A percentile compares a stretch with the other conserved stretches of the same genome.
Conservation (phyloP, 1,140 invertebrate genomes). For the Eueides isabella region DNA sequence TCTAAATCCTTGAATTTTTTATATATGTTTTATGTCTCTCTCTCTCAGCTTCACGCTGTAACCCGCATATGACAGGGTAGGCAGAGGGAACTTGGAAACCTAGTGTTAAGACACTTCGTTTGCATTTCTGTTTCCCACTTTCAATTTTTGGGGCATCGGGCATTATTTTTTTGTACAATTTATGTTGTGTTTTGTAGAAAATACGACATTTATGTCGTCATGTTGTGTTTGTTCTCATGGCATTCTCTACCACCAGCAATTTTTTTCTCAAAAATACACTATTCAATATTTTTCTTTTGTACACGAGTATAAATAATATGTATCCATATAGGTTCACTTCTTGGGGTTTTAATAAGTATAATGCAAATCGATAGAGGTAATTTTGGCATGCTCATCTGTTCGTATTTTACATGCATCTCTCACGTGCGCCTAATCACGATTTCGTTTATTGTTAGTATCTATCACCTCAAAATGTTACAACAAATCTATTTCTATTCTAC, state of each 20-base stretch:
- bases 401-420: constrained; percentile 43
- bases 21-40: too few relatives aligned
- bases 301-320: background rate
- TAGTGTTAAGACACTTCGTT: too few relatives aligned
- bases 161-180: too few relatives aligned
- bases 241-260: constrained; percentile 13
- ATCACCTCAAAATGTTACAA: constrained; percentile 39
- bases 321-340: background rate
- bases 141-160: too few relatives aligned
- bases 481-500: constrained; percentile 44
- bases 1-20: too few relatives aligned
- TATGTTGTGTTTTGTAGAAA: background rate
- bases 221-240: constrained; percentile 63
- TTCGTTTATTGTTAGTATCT: constrained; percentile 37
- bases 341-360: background rate
- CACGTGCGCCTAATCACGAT: constrained; percentile 38
- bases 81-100: too few relatives aligned
- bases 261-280: constrained; percentile 18
- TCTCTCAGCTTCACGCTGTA: too few relatives aligned
- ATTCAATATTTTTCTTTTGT: too few relatives aligned
- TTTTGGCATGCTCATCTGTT: constrained; percentile 26
- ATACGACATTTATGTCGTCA: background rate
- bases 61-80: too few relatives aligned
- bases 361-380: background rate
- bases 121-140: too few relatives aligned